phyloP scores from a whole-genome alignment of 64 coral and sea anemone genomes.

The Montipora foliosa region DNA sequence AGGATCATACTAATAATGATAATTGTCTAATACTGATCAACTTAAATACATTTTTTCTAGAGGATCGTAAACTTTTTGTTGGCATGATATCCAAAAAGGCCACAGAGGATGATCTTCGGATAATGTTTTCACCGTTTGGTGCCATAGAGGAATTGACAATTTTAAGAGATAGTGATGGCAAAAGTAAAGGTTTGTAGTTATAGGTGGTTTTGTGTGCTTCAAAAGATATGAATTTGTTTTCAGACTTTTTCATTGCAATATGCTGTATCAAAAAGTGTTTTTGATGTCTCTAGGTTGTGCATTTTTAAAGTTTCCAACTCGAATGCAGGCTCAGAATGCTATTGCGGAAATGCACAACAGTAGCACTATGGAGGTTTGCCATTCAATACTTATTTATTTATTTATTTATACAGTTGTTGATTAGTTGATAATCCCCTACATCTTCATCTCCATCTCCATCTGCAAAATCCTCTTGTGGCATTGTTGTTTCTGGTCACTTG shows the following conservation, averaged over 20 bases:
- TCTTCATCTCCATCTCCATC: too few species aligned
- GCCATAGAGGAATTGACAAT: conserved; percentile 97
- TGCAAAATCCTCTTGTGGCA: too few species aligned
- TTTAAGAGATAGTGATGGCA: conserved; percentile 87
- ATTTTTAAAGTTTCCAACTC: conserved; percentile 94
- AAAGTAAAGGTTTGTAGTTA: conserved; percentile 83
- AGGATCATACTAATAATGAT: neutral
- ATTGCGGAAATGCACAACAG: conserved; percentile 97
- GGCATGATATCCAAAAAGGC: conserved; percentile 96
- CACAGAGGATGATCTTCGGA: conserved; percentile 87
- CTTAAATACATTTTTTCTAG: conserved; percentile 41
- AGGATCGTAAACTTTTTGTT: conserved; percentile 97
- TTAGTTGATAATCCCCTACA: too few species aligned
- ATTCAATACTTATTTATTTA: neutral
- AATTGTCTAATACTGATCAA: neutral
- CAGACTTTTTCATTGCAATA: neutral
- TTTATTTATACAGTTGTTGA: neutral
- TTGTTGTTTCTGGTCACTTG: too few species aligned
- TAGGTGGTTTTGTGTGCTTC: neutral
- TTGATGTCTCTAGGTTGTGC: conserved; percentile 84
- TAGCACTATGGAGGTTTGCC: conserved; percentile 94
- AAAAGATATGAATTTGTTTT: too few species aligned
- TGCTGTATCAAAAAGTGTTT: neutral
- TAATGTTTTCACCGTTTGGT: conserved; percentile 96
- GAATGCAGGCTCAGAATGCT: conserved; percentile 98